Conservation (phyloP, 1,140 invertebrate genomes). For the Elysia chlorotica region DNA sequence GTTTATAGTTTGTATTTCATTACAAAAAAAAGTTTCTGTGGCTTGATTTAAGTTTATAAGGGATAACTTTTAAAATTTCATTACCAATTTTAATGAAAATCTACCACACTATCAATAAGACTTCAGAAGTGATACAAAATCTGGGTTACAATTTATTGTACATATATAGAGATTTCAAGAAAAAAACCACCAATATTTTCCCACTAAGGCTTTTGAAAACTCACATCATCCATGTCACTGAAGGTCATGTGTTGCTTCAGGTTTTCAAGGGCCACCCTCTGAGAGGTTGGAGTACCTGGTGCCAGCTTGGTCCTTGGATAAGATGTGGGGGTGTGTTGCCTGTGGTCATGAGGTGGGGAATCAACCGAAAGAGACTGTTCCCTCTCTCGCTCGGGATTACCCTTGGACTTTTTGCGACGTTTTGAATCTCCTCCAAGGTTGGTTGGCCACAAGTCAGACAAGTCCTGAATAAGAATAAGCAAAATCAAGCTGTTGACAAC, state of each 20-base stretch:
- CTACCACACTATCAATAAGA: no score
- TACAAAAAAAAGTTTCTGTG: no score
- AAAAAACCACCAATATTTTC: not conserved
- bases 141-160: no score
- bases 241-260: conserved; percentile 53
- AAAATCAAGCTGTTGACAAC: not conserved
- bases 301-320: conserved; percentile 51
- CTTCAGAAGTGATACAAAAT: no score
- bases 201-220: conserved; percentile 24
- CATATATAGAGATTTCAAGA: not conserved
- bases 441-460: conserved; percentile 51
- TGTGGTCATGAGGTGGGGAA: conserved; percentile 48
- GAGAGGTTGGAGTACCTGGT: conserved; percentile 45
- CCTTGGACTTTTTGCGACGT: conserved; percentile 50
- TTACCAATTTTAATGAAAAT: no score
- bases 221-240: conserved; percentile 56
- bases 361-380: conserved; percentile 54
- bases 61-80: no score
- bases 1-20: no score
- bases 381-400: conserved; percentile 54
- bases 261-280: conserved; percentile 53
- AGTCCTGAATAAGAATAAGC: conserved; percentile 39
- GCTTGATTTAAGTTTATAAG: no score
- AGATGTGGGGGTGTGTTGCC: conserved; percentile 48
- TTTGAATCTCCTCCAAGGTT: conserved; percentile 42